Conservation (phyloP, 1,140 invertebrate genomes). For the Drosophila biarmipes region DNA sequence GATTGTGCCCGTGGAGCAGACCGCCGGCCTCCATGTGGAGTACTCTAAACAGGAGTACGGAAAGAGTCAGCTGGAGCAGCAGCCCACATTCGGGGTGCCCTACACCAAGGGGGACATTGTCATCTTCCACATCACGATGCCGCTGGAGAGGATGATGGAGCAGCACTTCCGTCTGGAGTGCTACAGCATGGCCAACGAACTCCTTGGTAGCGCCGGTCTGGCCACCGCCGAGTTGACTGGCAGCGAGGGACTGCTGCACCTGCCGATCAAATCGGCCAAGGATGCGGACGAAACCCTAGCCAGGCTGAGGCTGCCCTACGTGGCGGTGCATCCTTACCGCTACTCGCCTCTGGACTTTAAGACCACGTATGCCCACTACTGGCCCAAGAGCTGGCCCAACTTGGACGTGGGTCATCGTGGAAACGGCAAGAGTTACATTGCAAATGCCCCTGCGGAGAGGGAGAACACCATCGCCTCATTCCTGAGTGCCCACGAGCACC, state of each 20-base stretch:
- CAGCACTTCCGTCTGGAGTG: slow-evolving; percentile 66
- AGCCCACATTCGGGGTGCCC: slow-evolving; percentile 61
- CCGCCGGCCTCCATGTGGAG: slow-evolving; percentile 73
- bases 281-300: slow-evolving; percentile 86
- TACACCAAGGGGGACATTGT: slow-evolving; percentile 74
- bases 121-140: slow-evolving; percentile 86
- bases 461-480: slow-evolving; percentile 98
- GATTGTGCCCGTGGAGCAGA: slow-evolving; percentile 63
- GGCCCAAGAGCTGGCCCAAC: slow-evolving; percentile 92
- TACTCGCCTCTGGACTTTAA: slow-evolving; percentile 91
- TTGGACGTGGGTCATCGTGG: slow-evolving; percentile 97
- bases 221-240: slow-evolving; percentile 74
- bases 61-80: slow-evolving; percentile 63
- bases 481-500: slow-evolving; percentile 93
- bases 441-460: slow-evolving; percentile 90
- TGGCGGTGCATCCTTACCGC: slow-evolving; percentile 89
- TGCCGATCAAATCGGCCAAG: slow-evolving; percentile 90
- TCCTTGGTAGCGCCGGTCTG: slow-evolving; percentile 94
- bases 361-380: slow-evolving; percentile 92
- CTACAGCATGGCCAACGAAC: slow-evolving; percentile 50
- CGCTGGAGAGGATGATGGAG: slow-evolving; percentile 68
- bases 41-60: slow-evolving; percentile 72
- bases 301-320: slow-evolving; percentile 87
- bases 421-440: slow-evolving; percentile 88
- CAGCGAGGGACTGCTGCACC: slow-evolving; percentile 90